Base-by-base conservation (phyloP, 2,888 invertebrate genomes). In the Liopterus haemorrhoidalis region DNA sequence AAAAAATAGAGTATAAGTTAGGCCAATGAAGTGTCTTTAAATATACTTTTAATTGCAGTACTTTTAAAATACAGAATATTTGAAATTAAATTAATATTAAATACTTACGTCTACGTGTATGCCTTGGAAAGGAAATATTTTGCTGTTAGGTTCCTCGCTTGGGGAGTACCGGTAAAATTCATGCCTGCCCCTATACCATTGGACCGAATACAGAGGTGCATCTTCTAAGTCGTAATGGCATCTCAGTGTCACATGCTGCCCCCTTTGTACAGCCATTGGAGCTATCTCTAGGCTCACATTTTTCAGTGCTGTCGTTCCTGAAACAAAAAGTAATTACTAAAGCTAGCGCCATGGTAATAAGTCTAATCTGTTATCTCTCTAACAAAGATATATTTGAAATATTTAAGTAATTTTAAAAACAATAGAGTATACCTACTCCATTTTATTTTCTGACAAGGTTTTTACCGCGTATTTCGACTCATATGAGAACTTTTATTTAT, bases 141-240 rank as follows among this genome's bases (percentile, higher is more conserved):
- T 85, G 4, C 78, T 82, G 32, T 75, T 73, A 4, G 84, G 84
- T n/a, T 67, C 67, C 57, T 87, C 86, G 57, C 76, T 76, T 0
- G 89, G 89, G 8, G 85, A 82, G 62, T 78, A 89, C 53, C 90
- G 75, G 70, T 86, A 90, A 70, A 90, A 89, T 71, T 91, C 90
- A 59, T 81, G 75, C 60, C 71, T 77, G 4, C 89, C 90, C 44
- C 89, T 74, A 69, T 89, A 90, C 85, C 88, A 90, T 71, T 90
- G 89, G 50, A 90, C 85, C 3, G 87, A 79, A 69, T 90, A 90
- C 35, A 91, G 72, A 1, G 79, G 81, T 3, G 78, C 80, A 0
- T 78, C 80, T 59, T 86, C 81, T 68, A 88, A 75, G 62, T 89
- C 84, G 59, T 88, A 82, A 52, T 79, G 72, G 67, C 90, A 90